Conservation (phyloP, 2,888 invertebrate genomes). For the Eurytoma adleriae region DNA sequence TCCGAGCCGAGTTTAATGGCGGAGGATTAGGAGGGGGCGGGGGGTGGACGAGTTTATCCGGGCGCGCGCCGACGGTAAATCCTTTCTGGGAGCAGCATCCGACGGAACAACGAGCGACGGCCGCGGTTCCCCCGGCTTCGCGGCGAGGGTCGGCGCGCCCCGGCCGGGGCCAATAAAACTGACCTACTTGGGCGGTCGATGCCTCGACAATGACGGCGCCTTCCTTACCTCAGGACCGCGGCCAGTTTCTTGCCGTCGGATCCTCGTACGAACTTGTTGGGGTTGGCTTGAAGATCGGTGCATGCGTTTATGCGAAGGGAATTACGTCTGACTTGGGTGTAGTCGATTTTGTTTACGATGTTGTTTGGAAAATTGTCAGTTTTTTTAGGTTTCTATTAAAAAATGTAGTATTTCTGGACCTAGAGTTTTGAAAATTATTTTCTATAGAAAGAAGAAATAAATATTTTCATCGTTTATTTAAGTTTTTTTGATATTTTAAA, state of each 20-base stretch:
- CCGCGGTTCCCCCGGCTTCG: not conserved
- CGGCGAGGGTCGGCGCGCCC: not conserved
- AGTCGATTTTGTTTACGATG: too few relatives aligned
- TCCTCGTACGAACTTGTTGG: not conserved
- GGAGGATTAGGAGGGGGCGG: constrained; percentile 26
- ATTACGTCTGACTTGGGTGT: not conserved
- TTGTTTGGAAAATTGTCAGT: too few relatives aligned
- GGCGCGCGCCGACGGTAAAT: constrained; percentile 30
- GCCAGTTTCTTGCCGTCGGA: not conserved
- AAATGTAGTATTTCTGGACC: too few relatives aligned
- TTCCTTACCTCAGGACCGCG: not conserved
- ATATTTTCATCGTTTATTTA: too few relatives aligned
- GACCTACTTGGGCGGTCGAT: constrained; percentile 28
- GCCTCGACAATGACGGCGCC: constrained; percentile 2
- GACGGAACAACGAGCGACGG: constrained; percentile 10
- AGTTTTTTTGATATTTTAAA: too few relatives aligned
- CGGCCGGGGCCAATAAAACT: constrained; percentile 30
- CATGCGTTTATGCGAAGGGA: not conserved
- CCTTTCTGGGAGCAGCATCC: constrained; percentile 22
- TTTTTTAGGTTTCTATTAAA: too few relatives aligned
- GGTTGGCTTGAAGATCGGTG: not conserved
- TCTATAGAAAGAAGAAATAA: too few relatives aligned
- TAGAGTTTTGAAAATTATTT: too few relatives aligned
- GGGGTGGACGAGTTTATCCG: constrained; percentile 33
- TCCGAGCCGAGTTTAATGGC: constrained; percentile 42